Conservation (phyloP, 2,797 vertebrate species). For the Podarcis siculus region DNA sequence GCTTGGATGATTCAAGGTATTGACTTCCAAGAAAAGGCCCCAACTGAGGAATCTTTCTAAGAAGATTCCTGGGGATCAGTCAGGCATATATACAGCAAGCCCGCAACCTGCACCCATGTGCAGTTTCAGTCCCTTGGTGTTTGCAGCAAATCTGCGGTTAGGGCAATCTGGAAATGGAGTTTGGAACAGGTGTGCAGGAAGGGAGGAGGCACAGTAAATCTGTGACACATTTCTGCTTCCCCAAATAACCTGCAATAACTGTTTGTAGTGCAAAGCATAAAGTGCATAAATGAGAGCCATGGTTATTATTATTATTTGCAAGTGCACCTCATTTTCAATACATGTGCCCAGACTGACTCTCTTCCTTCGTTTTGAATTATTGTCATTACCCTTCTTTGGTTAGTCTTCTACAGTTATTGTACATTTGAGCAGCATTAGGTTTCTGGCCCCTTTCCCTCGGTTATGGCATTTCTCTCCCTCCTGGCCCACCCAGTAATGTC, state of each 20-base stretch:
- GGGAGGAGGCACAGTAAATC: not conserved
- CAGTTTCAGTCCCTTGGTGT: no score
- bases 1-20: not conserved
- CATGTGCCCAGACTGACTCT: no score
- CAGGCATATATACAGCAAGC: no score
- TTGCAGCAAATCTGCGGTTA: not conserved
- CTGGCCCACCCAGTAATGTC: not conserved
- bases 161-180: not conserved
- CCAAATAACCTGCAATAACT: not conserved
- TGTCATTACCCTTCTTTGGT: not conserved
- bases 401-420: not conserved
- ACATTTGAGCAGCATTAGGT: not conserved
- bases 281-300: not conserved
- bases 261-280: not conserved
- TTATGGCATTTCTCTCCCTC: not conserved
- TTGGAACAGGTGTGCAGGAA: not conserved
- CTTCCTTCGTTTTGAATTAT: not conserved
- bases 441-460: not conserved
- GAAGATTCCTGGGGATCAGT: no score
- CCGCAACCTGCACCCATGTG: no score
- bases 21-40: no score
- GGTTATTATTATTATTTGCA: not conserved
- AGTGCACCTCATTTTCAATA: not conserved
- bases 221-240: not conserved
- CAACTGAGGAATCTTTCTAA: no score